phyloP scores from a whole-genome alignment of 1,140 invertebrate species.

The Megathymus violae region DNA sequence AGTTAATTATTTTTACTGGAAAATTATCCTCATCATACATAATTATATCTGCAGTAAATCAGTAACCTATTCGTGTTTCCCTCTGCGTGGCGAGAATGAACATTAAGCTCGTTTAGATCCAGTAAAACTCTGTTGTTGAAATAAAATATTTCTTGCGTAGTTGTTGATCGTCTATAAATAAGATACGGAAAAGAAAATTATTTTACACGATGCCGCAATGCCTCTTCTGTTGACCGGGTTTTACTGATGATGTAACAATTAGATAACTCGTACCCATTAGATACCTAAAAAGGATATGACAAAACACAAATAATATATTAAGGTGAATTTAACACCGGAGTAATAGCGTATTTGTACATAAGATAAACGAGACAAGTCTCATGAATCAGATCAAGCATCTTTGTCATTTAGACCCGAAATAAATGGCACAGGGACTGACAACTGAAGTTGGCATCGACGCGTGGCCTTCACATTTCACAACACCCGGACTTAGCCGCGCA shows the following conservation, averaged over 20 bases:
- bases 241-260: background rate
- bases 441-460: slow-evolving; percentile 62
- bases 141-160: background rate
- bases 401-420: slow-evolving; percentile 53
- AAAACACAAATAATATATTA: background rate
- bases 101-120: too few species aligned
- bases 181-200: background rate
- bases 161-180: background rate
- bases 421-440: slow-evolving; percentile 75
- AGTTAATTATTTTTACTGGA: too few species aligned
- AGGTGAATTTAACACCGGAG: too few species aligned
- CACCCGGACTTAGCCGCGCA: slow-evolving; percentile 76
- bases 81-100: too few species aligned
- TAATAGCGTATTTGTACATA: too few species aligned
- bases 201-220: background rate
- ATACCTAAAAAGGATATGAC: background rate
- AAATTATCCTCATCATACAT: too few species aligned
- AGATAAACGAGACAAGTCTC: background rate
- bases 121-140: background rate
- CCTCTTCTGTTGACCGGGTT: background rate
- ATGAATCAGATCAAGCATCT: background rate
- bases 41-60: too few species aligned
- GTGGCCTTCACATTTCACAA: slow-evolving; percentile 81
- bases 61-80: too few species aligned
- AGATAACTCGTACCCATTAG: background rate